Conservation (phyloP, 2,888 invertebrate genomes). For the Lasioglossum calceatum region DNA sequence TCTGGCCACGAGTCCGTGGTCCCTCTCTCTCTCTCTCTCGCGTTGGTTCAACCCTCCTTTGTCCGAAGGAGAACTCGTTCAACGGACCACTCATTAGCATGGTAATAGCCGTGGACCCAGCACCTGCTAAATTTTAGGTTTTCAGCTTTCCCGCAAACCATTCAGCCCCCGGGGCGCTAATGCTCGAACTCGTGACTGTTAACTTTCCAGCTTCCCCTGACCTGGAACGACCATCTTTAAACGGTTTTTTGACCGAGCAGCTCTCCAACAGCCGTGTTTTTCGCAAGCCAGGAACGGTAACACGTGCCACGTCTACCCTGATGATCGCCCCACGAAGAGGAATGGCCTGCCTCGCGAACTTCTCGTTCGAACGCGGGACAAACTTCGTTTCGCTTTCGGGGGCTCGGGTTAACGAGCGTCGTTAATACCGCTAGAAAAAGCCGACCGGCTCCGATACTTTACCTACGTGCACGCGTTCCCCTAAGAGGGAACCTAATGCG, state of each 20-base stretch:
- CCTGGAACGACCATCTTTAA: slow-evolving; percentile 16
- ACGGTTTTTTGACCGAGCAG: neutral
- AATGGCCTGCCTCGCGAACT: neutral
- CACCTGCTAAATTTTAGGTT: slow-evolving; percentile 50
- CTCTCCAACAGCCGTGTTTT: neutral
- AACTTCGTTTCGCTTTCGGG: slow-evolving; percentile 1
- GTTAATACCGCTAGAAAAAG: neutral
- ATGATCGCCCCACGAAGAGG: neutral
- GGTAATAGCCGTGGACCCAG: slow-evolving; percentile 46
- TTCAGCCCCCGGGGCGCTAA: slow-evolving; percentile 23
- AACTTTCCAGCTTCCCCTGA: slow-evolving; percentile 20
- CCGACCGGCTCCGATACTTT: neutral
- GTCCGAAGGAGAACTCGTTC: slow-evolving; percentile 22
- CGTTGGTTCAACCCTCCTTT: neutral
- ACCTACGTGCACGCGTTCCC: neutral
- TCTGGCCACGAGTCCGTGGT: slow-evolving; percentile 6
- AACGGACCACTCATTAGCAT: slow-evolving; percentile 53
- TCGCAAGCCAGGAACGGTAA: neutral
- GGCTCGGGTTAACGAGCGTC: slow-evolving; percentile 8
- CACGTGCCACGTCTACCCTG: slow-evolving; percentile 1
- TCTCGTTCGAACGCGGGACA: neutral
- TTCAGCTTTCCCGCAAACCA: slow-evolving; percentile 27
- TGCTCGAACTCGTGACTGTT: slow-evolving; percentile 43
- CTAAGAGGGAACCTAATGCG: neutral
- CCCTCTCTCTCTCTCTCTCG: neutral